Percentiles rank a stretch among this genome's conserved stretches.
Evolutionary conservation across 2,888 invertebrate species (phyloP).

Genomic region (Drosophila atripex): DNA sequence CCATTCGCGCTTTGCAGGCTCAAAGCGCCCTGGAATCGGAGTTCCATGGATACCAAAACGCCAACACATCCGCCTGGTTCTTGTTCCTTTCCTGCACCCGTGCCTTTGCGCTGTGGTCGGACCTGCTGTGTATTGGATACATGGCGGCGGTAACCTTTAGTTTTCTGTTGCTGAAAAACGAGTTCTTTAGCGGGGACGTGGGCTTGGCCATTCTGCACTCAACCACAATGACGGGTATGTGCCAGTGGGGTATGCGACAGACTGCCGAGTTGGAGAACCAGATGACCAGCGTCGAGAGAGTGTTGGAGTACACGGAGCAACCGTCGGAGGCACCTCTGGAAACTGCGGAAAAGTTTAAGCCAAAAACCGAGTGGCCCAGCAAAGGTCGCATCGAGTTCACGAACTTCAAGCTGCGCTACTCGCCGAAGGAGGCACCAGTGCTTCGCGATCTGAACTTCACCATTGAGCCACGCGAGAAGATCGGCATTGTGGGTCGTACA

Average conservation of each 20-base stretch:
- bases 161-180: slow-evolving; percentile 87
- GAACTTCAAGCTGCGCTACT: slow-evolving; percentile 89
- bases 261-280: slow-evolving; percentile 93
- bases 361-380: slow-evolving; percentile 88
- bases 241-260: slow-evolving; percentile 93
- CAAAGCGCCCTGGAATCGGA: slow-evolving; percentile 87
- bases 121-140: slow-evolving; percentile 93
- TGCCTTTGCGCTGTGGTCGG: slow-evolving; percentile 96
- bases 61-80: slow-evolving; percentile 90
- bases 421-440: slow-evolving; percentile 88
- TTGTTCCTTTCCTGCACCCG: slow-evolving; percentile 94
- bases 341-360: slow-evolving; percentile 81
- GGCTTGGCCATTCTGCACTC: slow-evolving; percentile 90
- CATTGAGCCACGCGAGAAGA: slow-evolving; percentile 86
- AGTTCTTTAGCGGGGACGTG: slow-evolving; percentile 86
- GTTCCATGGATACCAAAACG: slow-evolving; percentile 87
- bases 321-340: slow-evolving; percentile 87
- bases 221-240: slow-evolving; percentile 89
- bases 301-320: slow-evolving; percentile 91
- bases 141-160: slow-evolving; percentile 93
- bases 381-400: slow-evolving; percentile 88
- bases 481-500: slow-evolving; percentile 94
- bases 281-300: slow-evolving; percentile 93
- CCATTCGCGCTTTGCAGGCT: slow-evolving; percentile 89
- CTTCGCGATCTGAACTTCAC: slow-evolving; percentile 89